phyloP scores from a whole-genome alignment of 2,113 vertebrate species.

The Theristicus caerulescens region DNA sequence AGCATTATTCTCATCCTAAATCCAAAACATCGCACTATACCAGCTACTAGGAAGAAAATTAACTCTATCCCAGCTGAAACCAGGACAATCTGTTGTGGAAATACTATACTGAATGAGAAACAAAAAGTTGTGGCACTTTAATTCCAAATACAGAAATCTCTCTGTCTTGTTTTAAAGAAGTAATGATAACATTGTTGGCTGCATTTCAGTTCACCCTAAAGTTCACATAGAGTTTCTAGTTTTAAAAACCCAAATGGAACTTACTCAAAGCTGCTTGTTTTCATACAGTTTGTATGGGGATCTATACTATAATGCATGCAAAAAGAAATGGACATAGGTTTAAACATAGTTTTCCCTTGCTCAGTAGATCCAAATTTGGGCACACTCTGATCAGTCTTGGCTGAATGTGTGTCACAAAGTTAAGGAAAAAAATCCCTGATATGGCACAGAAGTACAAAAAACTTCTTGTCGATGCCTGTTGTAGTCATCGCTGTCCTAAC shows the following conservation, averaged over 20 bases:
- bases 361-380: neutral
- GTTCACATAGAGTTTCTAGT: neutral
- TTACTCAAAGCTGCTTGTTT: neutral
- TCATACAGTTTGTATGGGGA: neutral
- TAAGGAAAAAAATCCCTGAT: neutral
- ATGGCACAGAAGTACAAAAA: neutral
- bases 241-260: neutral
- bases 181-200: neutral
- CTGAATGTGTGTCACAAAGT: neutral
- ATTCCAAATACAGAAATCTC: neutral
- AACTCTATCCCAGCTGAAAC: no score
- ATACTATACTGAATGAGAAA: neutral
- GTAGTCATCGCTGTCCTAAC: neutral
- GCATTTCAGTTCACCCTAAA: neutral
- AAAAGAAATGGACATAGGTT: neutral
- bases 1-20: no score
- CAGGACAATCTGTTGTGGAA: neutral
- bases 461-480: fast-evolving
- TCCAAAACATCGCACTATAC: no score
- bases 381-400: neutral
- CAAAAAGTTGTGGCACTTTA: neutral
- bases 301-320: neutral
- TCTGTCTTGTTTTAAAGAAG: neutral
- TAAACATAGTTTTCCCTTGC: neutral
- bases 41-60: no score